phyloP scores from a whole-genome alignment of 2,113 vertebrate species.

The Hippocampus zosterae region DNA sequence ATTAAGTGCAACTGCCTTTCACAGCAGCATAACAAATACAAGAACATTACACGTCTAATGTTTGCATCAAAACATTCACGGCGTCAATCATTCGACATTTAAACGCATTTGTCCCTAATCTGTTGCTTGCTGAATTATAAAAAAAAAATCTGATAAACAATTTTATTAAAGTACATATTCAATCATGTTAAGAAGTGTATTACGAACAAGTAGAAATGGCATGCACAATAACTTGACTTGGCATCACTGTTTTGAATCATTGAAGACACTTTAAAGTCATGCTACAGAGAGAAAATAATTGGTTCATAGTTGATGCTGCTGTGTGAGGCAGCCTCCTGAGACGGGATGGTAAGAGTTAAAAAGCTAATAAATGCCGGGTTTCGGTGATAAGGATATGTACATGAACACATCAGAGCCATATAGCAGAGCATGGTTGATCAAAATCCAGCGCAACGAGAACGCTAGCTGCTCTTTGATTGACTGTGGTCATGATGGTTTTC shows the following conservation, averaged over 20 bases:
- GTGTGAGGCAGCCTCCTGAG: neutral
- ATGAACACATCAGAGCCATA: neutral
- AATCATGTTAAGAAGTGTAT: too few relatives aligned
- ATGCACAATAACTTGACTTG: too few relatives aligned
- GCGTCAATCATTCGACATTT: too few relatives aligned
- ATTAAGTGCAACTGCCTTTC: neutral
- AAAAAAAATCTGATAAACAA: too few relatives aligned
- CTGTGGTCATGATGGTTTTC: neutral
- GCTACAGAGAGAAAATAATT: neutral
- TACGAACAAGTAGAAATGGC: too few relatives aligned
- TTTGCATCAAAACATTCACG: neutral
- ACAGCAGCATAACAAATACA: neutral
- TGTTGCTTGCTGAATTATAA: too few relatives aligned
- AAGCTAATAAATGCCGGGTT: neutral
- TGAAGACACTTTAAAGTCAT: too few relatives aligned
- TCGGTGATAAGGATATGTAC: neutral
- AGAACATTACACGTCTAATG: neutral
- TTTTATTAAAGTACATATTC: too few relatives aligned
- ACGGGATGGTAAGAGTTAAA: neutral
- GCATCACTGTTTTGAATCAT: too few relatives aligned
- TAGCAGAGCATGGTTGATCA: neutral
- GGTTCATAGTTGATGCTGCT: neutral
- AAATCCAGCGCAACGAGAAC: neutral
- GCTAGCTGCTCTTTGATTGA: neutral
- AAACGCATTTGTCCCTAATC: too few relatives aligned